Conservation (phyloP, 2,113 vertebrate species). For the Podarcis muralis region DNA sequence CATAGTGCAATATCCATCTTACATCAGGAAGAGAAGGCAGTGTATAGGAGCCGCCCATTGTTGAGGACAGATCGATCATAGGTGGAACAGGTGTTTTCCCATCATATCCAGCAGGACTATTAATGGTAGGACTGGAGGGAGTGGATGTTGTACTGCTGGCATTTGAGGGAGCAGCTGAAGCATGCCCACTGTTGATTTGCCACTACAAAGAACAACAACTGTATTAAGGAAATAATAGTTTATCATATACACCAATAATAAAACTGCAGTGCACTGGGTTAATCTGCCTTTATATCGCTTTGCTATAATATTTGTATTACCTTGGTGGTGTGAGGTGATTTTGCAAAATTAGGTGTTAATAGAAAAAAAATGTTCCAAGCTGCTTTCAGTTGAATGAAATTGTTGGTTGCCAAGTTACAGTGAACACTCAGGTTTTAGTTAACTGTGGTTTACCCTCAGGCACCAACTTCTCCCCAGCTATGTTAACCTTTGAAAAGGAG, state of each 20-base stretch:
- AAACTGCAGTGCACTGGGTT: background rate
- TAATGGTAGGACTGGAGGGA: conserved; percentile 80
- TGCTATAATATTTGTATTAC: background rate
- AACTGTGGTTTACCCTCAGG: background rate
- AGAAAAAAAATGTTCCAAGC: no score
- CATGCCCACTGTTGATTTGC: conserved; percentile 78
- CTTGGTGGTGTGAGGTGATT: background rate
- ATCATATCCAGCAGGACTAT: conserved; percentile 75
- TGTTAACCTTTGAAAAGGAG: background rate
- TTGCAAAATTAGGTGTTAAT: background rate
- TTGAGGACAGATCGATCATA: conserved; percentile 77
- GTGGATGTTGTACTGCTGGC: conserved; percentile 73
- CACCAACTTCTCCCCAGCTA: background rate
- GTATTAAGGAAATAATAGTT: background rate
- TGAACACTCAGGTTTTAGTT: background rate
- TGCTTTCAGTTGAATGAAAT: background rate
- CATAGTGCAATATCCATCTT: conserved; percentile 46
- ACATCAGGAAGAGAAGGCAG: conserved; percentile 84
- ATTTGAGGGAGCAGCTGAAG: conserved; percentile 54
- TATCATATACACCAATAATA: background rate
- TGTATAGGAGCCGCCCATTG: conserved; percentile 76
- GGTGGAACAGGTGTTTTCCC: conserved; percentile 69
- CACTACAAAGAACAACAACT: conserved; percentile 58
- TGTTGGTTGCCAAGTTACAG: background rate
- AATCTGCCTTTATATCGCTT: background rate